Conservation (phyloP, 2,113 vertebrate species). For the Gallinago undulata region DNA sequence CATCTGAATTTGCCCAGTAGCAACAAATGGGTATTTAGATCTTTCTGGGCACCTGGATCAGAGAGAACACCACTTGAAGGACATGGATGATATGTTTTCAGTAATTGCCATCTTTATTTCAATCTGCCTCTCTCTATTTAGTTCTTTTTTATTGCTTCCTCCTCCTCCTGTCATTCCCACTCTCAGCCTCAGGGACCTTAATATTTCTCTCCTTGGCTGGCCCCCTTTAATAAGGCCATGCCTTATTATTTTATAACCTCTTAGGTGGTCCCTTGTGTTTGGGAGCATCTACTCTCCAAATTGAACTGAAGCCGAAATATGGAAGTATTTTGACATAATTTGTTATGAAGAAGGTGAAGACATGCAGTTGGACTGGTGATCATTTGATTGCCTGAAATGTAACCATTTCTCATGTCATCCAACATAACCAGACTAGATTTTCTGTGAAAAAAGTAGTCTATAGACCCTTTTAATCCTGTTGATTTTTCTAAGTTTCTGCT, state of each 20-base stretch:
- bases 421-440: not conserved
- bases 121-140: constrained; percentile 22
- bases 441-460: not conserved
- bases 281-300: not conserved
- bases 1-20: not conserved
- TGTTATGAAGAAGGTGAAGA: not conserved
- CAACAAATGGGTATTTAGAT: constrained; percentile 3
- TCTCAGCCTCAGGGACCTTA: constrained; percentile 1
- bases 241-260: constrained; percentile 39
- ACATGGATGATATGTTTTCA: constrained; percentile 26
- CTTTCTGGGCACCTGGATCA: not conserved
- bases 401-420: not conserved
- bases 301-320: not conserved
- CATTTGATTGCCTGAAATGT: not conserved
- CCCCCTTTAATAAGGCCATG: not conserved
- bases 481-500: not conserved
- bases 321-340: not conserved
- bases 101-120: constrained; percentile 49
- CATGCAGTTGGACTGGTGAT: not conserved
- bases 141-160: constrained; percentile 10
- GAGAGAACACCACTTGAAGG: constrained; percentile 6
- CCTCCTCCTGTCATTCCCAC: not conserved
- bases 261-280: not conserved
- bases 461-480: not conserved
- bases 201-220: not conserved